Percentiles rank a stretch among this genome's conserved stretches.
Evolutionary conservation across 1,140 invertebrate species (phyloP).

Genomic region (Caenorhabditis remanei): DNA sequence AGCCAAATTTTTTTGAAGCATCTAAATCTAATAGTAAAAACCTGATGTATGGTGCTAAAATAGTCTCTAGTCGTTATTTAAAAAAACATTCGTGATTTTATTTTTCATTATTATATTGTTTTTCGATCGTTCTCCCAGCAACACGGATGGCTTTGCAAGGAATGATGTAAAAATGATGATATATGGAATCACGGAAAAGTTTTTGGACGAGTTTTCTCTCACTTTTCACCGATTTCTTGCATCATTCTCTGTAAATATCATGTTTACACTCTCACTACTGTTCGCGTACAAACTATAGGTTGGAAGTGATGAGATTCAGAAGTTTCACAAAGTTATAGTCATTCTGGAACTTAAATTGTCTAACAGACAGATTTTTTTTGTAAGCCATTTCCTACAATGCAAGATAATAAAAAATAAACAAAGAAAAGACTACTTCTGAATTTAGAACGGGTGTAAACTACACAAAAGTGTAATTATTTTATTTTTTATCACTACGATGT

Average conservation of each 20-base stretch:
- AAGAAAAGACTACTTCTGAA: too few relatives aligned
- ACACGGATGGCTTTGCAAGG: background rate
- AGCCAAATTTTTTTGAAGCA: background rate
- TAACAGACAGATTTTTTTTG: too few relatives aligned
- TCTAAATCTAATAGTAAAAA: background rate
- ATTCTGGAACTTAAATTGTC: too few relatives aligned
- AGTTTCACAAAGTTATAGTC: too few relatives aligned
- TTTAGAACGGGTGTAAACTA: too few relatives aligned
- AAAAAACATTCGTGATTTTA: background rate
- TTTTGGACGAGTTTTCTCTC: constrained; percentile 1
- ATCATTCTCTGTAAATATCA: constrained; percentile 33
- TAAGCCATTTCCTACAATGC: too few relatives aligned
- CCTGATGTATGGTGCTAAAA: background rate
- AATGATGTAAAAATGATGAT: constrained; percentile 50
- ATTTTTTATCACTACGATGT: background rate
- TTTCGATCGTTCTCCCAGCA: background rate
- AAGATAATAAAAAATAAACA: too few relatives aligned
- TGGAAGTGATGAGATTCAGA: too few relatives aligned
- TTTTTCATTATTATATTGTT: background rate
- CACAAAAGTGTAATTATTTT: background rate
- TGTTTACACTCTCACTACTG: too few relatives aligned
- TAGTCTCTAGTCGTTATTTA: background rate
- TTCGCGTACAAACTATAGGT: too few relatives aligned
- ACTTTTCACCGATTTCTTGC: background rate
- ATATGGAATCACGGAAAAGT: background rate